Evolutionary conservation across 1,140 invertebrate genomes (phyloP), one percentile per base, ranked within the genome.

Genomic region (Cotesia vestalis): DNA sequence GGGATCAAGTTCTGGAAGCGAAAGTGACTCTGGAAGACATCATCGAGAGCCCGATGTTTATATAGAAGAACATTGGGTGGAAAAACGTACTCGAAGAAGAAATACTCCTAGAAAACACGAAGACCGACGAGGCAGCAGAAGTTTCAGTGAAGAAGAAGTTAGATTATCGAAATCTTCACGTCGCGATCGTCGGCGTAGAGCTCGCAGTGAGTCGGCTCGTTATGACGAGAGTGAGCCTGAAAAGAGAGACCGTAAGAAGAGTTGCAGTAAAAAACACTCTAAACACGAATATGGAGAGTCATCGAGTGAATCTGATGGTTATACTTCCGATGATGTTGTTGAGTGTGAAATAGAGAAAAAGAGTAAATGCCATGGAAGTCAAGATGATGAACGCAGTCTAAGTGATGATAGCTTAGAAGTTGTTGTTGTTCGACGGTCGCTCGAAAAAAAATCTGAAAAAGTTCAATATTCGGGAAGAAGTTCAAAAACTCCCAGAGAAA

Each of bases 381-480:
- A 63, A 14, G 73, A 71, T 40, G 69, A 66, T 1, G 69, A 72
- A 6, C 9, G 27, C 17, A 72, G 77, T 61, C 76, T 85, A 2
- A 86, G 84, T 67, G 86, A 86, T 17, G 86, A 87, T 46, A 87
- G 85, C 69, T 73, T 87, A 3, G 86, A 87, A 68, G 81, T 86
- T 20, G 77, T 86, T 0, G 78, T 86, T 0, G 83, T 84, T 5
- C 81, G 76, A 20, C 82, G 77, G 66, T 86, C 80, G 0, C 67
- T 84, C 14, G 82, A 86, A 62, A 85, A 79, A 62, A 85, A 82
- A 64, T 83, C 80, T 0, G 82, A 85, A 40, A 85, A 85, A 40
- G 73, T 85, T 0, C 40, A 73, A 20, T 74, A 84, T 4, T 81
- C 83, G 0, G 85, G 79, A 0, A 76, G 73, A 61, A 85, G 76